Percentiles rank a stretch among this genome's conserved stretches.
phyloP scores from a whole-genome alignment of 2,888 invertebrate species.

The Agrochola lota region DNA sequence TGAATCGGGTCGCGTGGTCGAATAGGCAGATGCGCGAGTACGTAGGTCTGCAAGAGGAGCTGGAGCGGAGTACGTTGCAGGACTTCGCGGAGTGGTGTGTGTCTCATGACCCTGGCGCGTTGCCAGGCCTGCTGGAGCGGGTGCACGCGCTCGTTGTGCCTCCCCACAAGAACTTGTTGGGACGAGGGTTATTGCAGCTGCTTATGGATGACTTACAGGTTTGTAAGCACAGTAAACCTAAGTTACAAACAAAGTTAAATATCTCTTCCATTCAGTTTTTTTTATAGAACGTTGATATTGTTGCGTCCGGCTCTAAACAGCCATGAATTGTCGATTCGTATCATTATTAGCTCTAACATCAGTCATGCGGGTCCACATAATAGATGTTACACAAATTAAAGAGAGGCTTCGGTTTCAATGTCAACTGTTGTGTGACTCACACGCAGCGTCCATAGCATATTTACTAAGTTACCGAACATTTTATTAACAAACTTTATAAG shows the following conservation, averaged over 20 bases:
- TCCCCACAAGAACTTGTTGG: conserved; percentile 82
- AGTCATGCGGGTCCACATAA: conserved; percentile 54
- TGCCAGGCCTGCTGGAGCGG: conserved; percentile 92
- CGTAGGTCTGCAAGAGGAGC: conserved; percentile 86
- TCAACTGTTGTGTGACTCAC: conserved; percentile 60
- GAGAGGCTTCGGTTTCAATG: conserved; percentile 64
- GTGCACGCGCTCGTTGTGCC: conserved; percentile 92
- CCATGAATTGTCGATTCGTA: conserved; percentile 42
- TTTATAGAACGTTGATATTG: conserved; percentile 10
- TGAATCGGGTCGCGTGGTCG: conserved; percentile 91
- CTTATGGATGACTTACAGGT: conserved; percentile 84
- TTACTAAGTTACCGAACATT: conserved; percentile 1
- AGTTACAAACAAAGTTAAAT: background rate
- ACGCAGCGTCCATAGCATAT: conserved; percentile 13
- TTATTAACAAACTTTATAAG: conserved; percentile 3
- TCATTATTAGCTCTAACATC: conserved; percentile 33
- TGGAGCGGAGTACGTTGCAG: conserved; percentile 92
- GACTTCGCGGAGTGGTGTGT: conserved; percentile 93
- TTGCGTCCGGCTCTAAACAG: conserved; percentile 15
- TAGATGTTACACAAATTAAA: conserved; percentile 52
- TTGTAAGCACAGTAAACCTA: conserved; percentile 56
- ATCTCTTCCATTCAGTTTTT: background rate
- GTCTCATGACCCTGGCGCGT: conserved; percentile 92
- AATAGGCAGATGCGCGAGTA: conserved; percentile 91
- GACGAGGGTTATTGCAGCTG: conserved; percentile 85